Base-by-base conservation (phyloP, 1,140 invertebrate genomes). In the Drosophila orena region DNA sequence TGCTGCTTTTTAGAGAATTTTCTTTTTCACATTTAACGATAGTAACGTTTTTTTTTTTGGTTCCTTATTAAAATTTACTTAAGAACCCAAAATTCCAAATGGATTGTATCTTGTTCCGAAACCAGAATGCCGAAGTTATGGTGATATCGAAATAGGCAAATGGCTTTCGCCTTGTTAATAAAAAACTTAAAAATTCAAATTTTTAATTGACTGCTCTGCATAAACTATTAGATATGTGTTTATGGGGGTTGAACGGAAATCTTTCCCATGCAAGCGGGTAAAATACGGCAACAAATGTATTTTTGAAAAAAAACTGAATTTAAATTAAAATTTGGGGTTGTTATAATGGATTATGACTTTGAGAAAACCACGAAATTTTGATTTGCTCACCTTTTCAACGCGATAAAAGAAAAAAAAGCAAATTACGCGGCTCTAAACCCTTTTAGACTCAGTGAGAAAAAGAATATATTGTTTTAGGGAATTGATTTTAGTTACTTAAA, bases 291-390 rank as follows among this genome's bases (percentile, higher is more conserved):
- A 30, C 24, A 50, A 50, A 50, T 47, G 46, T n/a, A 12, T 27
- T 27, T 47, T 22, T 12, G 14, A 50, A 30, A 50, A 50, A 50
- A 34, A 17, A 38, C 12, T 11, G 46, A 50, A 50, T 50, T 15
- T 34, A 15, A 50, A 50, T 50, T 50, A 27, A 17, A 27, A 34
- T 15, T 11, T n/a, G 15, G 47, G 27, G 47, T 15, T 50, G 27
- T 34, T n/a, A n/a, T 24, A 47, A 47, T 27, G 46, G 12, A n/a
- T 7, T 27, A 50, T 17, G 27, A 34, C 27, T 50, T 30, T 4
- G n/a, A 3, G n/a, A 34, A 50, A 50, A 34, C 47, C 47, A 50
- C 47, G 34, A 47, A 47, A n/a, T 50, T 50, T 34, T 8, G 14
- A 50, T 50, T 34, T 30, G 8, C 22, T 24, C 12, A 47, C 14